Percentiles rank a stretch among this genome's conserved stretches.
These are phyloP conservation scores for Psittacara wagleri DNA, from an alignment of 2,113 vertebrate genomes.

Conservation along the genomic window DNA sequence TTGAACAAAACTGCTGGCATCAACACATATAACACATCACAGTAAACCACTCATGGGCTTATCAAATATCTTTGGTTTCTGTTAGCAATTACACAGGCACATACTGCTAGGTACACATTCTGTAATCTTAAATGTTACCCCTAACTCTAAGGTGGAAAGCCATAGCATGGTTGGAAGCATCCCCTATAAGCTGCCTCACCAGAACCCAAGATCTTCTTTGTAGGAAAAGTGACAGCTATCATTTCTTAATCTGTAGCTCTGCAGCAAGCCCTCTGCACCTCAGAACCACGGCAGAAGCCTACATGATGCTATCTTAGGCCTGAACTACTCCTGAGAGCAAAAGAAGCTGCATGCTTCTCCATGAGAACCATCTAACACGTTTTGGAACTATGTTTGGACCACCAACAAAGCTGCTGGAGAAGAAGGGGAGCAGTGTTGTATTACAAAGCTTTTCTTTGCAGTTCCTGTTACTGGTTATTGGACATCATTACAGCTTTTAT, in stretches of 20 bases:
- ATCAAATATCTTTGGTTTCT: neutral
- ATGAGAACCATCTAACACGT: neutral
- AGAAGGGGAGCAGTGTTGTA: neutral
- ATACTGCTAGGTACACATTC: neutral
- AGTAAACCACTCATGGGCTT: neutral
- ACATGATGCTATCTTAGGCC: neutral
- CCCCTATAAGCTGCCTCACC: neutral
- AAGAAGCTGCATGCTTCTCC: neutral
- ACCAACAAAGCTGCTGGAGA: conserved; percentile 57
- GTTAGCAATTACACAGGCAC: neutral
- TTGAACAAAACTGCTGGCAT: neutral
- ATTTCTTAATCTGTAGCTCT: neutral
- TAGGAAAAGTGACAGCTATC: neutral
- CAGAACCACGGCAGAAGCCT: neutral
- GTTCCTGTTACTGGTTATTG: conserved; percentile 50
- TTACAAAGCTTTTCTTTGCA: conserved; percentile 53
- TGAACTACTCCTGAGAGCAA: neutral
- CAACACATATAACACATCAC: neutral
- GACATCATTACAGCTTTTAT: conserved; percentile 45
- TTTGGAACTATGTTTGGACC: conserved; percentile 28
- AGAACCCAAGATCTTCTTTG: neutral
- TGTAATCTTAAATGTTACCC: neutral
- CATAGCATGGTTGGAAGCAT: neutral
- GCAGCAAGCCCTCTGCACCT: neutral
- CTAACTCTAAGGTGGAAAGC: neutral